These are phyloP conservation scores for Idris sp. DNA, from an alignment of 1,140 invertebrate genomes.

Conservation along the genomic window DNA sequence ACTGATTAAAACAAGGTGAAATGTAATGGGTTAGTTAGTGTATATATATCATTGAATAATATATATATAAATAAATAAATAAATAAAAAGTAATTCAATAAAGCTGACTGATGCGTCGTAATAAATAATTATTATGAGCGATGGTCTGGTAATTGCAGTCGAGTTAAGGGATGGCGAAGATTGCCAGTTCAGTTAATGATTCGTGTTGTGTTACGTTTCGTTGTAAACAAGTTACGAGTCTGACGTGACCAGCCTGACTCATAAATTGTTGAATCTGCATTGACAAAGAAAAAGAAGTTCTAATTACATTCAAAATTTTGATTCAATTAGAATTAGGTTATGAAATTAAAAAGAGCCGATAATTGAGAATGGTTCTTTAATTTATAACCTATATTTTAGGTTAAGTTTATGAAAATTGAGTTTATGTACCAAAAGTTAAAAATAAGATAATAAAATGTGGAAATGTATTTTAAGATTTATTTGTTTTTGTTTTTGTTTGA, in stretches of 20 bases:
- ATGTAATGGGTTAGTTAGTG: conserved; percentile 25
- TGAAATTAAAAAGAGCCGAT: too few species aligned
- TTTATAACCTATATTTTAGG: too few species aligned
- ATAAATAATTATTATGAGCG: conserved; percentile 49
- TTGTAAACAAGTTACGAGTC: conserved; percentile 72
- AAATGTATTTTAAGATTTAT: too few species aligned
- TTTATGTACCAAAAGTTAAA: too few species aligned
- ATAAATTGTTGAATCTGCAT: conserved; percentile 60
- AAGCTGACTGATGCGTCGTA: conserved; percentile 38
- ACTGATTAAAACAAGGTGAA: conserved; percentile 36
- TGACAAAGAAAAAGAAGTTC: conserved; percentile 57
- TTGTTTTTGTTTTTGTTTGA: too few species aligned
- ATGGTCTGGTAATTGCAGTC: conserved; percentile 29
- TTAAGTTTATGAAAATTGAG: too few species aligned
- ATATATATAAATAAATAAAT: too few species aligned
- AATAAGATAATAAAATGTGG: too few species aligned
- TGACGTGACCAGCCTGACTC: conserved; percentile 68
- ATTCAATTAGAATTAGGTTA: too few species aligned
- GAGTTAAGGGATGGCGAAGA: conserved; percentile 45
- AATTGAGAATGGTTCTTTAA: too few species aligned
- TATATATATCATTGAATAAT: too few species aligned
- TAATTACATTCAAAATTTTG: too few species aligned
- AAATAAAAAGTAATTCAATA: conserved; percentile 40
- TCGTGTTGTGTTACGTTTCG: conserved; percentile 73
- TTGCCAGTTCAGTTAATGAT: conserved; percentile 64